These are phyloP conservation scores for Nesoenas mayeri DNA, from an alignment of 2,113 vertebrate species.

Conservation along the genomic window DNA sequence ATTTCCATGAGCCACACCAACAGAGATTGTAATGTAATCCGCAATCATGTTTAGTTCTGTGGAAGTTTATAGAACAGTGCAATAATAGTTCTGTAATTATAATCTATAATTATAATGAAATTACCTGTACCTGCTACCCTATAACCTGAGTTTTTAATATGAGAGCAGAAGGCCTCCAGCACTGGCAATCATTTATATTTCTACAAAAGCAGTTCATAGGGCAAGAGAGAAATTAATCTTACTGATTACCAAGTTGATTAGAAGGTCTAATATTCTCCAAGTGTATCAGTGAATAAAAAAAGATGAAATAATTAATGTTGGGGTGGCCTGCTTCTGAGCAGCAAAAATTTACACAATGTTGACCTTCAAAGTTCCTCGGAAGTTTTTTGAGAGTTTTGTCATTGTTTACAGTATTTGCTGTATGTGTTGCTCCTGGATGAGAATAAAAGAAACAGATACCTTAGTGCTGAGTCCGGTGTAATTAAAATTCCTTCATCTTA, in stretches of 20 bases:
- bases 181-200: constrained; percentile 45
- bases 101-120: not conserved
- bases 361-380: not conserved
- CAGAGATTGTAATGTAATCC: not conserved
- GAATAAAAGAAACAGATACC: not conserved
- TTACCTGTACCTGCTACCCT: not conserved
- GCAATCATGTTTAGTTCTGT: not conserved
- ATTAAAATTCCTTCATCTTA: not conserved
- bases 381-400: not conserved
- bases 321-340: constrained; percentile 7
- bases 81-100: not conserved
- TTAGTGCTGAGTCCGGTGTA: not conserved
- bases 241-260: constrained; percentile 53
- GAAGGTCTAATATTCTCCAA: constrained; percentile 22
- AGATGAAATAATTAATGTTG: constrained; percentile 61
- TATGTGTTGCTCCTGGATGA: not conserved
- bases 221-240: constrained; percentile 46
- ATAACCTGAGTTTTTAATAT: not conserved
- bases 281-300: constrained; percentile 26
- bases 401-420: not conserved
- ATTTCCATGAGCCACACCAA: not conserved
- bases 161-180: not conserved
- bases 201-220: constrained; percentile 16
- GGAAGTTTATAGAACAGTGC: not conserved
- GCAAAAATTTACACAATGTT: not conserved